Base-by-base conservation (phyloP, 2,797 vertebrate species). In the Parotocinclus haroldoi region DNA sequence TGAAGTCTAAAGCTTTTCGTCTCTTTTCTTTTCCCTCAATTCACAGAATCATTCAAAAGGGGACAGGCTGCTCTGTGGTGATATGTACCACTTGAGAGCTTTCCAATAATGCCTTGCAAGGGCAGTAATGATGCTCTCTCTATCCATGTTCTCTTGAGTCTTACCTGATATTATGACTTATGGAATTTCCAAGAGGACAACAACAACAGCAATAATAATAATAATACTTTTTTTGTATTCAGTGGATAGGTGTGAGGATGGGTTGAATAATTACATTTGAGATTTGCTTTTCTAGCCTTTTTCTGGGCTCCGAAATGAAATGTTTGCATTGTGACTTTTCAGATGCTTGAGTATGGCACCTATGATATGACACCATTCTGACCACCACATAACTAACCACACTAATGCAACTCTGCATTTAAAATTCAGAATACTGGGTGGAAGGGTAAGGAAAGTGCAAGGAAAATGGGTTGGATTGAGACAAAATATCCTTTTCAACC, bases 1-100 rank as follows among this genome's bases (percentile, higher is more conserved):
- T 69, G 66, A 62, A 72, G 65, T 57, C 39, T 10, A 16, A 64
- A 61, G 56, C 68, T 51, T 68, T 38, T 69, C 42, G 54, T 48
- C 7, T 13, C 13, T 39, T 55, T 52, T 89, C 40, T 54, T 16
- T 49, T 17, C 13, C 5, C 16, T 57, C 18, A 36, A 89, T 89
- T 78, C 89, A 90, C 66, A 58, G 79, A 42, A 38, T 59, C 7
- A 7, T 56, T 60, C 17, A 27, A 40, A 27, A 50, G 48, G 37
- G 61, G 59, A 57, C 61, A 37, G 38, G 57, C 17, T 53, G 11
- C 16, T 49, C 39, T 48, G 40, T 53, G 39, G 46, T n/a, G 53
- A 53, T 65, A 17, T 38, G 39, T 48, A 51, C 46, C 56, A 59
- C 19, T 36, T 40, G 60, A 5, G 9, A 44, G 8, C 12, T 16